phyloP scores from a whole-genome alignment of 2,888 invertebrate genomes.

The Spilosoma lubricipeda region DNA sequence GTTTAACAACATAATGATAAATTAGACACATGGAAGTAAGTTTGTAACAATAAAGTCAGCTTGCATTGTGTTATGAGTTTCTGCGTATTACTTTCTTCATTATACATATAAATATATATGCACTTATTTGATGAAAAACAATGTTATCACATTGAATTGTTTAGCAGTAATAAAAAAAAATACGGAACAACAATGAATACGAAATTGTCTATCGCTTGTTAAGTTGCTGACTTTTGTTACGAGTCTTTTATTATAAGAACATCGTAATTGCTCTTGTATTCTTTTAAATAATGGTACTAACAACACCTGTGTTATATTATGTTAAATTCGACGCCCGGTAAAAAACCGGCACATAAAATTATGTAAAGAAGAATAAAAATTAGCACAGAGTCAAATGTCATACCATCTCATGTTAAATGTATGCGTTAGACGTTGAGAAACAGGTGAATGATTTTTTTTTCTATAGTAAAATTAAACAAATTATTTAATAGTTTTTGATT shows the following conservation, averaged over 20 bases:
- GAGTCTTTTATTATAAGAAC: background rate
- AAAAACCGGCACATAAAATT: background rate
- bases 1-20: background rate
- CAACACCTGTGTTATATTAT: background rate
- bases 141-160: constrained; percentile 12
- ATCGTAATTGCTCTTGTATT: background rate
- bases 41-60: background rate
- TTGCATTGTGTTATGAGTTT: background rate
- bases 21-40: background rate
- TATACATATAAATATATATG: constrained; percentile 3
- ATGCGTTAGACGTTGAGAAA: too few species aligned
- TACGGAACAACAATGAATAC: constrained; percentile 11
- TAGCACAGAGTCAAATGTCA: background rate
- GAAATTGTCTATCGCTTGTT: constrained; percentile 12
- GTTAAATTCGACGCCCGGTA: background rate
- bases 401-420: too few species aligned
- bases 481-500: background rate
- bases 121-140: constrained; percentile 9
- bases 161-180: background rate
- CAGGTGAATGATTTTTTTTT: background rate
- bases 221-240: background rate
- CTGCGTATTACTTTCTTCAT: background rate
- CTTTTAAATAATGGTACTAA: background rate
- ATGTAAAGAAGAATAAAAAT: background rate
- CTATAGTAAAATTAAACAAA: background rate